A percentile compares a stretch with the other conserved stretches of the same genome.
These are phyloP conservation scores for Schizothorax lantsangensis DNA, from an alignment of 2,797 vertebrate species.

Conservation along the genomic window DNA sequence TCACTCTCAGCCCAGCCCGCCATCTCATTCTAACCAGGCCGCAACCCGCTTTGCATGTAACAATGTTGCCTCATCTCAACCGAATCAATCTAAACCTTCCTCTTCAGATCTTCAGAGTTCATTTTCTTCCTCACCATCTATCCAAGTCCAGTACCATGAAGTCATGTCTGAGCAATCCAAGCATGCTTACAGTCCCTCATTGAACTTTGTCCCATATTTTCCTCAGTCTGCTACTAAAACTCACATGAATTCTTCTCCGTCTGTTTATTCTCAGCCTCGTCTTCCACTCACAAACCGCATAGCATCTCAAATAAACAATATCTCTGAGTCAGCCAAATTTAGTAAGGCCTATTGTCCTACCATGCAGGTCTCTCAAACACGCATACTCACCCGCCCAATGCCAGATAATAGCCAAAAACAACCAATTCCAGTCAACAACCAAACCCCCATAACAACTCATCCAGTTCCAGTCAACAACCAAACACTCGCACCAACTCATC, in stretches of 20 bases:
- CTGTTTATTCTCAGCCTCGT: background rate
- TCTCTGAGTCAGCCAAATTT: background rate
- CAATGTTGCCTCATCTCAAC: background rate
- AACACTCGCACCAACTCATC: background rate
- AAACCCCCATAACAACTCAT: background rate
- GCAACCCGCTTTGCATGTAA: background rate
- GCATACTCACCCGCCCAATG: background rate
- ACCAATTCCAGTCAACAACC: background rate
- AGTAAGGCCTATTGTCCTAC: background rate
- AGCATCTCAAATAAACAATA: background rate
- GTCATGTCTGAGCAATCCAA: background rate
- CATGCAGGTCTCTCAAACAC: background rate
- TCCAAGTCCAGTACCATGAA: background rate
- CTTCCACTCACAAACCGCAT: background rate
- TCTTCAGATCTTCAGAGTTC: background rate
- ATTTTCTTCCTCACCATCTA: background rate
- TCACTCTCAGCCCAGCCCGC: background rate
- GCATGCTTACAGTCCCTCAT: constrained; percentile 6
- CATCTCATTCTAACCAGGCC: background rate
- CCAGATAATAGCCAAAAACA: background rate
- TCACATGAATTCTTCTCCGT: background rate
- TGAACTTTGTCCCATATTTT: background rate
- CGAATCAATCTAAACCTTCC: background rate
- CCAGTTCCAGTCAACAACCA: background rate
- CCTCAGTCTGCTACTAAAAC: background rate